Conservation (phyloP, 2,888 invertebrate species). For the Iphiclides podalirius region DNA sequence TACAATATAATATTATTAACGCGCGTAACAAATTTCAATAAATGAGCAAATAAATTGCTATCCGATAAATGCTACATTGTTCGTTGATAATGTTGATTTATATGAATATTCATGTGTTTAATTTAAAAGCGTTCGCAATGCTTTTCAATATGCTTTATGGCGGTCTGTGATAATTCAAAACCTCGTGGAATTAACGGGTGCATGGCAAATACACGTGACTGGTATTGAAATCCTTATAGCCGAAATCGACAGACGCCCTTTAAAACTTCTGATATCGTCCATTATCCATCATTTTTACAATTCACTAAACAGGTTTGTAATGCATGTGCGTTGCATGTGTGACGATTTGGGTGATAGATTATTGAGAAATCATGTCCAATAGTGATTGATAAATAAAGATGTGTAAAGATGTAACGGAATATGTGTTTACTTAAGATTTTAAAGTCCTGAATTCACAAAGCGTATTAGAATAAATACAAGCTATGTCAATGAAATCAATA, state of each 20-base stretch:
- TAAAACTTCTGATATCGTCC: too few species aligned
- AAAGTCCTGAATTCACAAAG: too few species aligned
- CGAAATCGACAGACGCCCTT: constrained; percentile 3
- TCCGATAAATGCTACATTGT: constrained; percentile 70
- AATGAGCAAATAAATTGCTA: constrained; percentile 76
- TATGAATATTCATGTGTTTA: constrained; percentile 75
- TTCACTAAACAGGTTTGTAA: too few species aligned
- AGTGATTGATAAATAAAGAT: too few species aligned
- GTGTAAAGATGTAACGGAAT: too few species aligned
- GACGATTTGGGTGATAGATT: too few species aligned
- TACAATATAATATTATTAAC: constrained; percentile 39
- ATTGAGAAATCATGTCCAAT: too few species aligned
- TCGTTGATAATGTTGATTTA: constrained; percentile 68
- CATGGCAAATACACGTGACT: constrained; percentile 8
- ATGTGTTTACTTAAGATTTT: too few species aligned
- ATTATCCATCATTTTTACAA: too few species aligned
- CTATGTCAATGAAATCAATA: too few species aligned
- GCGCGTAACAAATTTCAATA: constrained; percentile 76
- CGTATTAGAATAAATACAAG: too few species aligned
- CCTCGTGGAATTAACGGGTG: constrained; percentile 29
- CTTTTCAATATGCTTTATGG: constrained; percentile 34
- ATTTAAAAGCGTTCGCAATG: constrained; percentile 46
- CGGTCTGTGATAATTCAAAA: constrained; percentile 33
- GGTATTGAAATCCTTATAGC: background rate
- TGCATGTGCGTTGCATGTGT: too few species aligned